Base-by-base conservation (phyloP, 2,797 vertebrate genomes). In the Synaphobranchus kaupii region DNA sequence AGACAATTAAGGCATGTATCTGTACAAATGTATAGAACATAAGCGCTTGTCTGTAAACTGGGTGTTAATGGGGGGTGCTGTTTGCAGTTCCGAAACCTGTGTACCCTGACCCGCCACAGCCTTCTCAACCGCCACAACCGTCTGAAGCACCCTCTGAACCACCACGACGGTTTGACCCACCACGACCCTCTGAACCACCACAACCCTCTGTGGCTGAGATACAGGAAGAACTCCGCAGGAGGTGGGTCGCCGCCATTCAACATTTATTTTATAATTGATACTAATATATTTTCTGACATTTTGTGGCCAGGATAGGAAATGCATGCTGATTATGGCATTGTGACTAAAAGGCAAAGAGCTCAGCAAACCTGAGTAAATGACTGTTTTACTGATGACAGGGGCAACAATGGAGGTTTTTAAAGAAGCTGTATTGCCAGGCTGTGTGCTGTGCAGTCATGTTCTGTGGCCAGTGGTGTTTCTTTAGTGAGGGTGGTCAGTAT, bases 201-300 rank as follows among this genome's bases (percentile, higher is more conserved):
- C 58, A 6, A n/a, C 85, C 85, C 28, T 28, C 81, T n/a, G 83
- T 91, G 31, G 86, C 92, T 4, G 87, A 88, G 1, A 31, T 87
- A 0, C 92, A 92, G 73, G 94, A 95, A 4, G 93, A 95, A 28
- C 92, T 93, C 85, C 93, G 56, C 78, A 94, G 91, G 92, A 95
- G 88, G 83, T 82, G 48, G 56, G 84, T 88, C 25, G 8, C 39
- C 3, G 39, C 39, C 1, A 39, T 39, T 39, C 39, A 39, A 39
- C 1, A 39, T 39, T 39, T 39, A 39, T 39, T 39, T 39, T 39
- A 39, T 39, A 39, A 39, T 39, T 39, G 39, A 39, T 39, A 39
- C 39, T 39, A 2, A 39, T 39, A 39, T 39, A 39, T 39, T 39
- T 39, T 1, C 39, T 39, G 39, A 39, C 39, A 2, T 39, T 39